A percentile compares a stretch with the other conserved stretches of the same genome.
These are phyloP conservation scores for Leptinotarsa haldemani DNA, from an alignment of 2,888 invertebrate species.

Conservation along the genomic window DNA sequence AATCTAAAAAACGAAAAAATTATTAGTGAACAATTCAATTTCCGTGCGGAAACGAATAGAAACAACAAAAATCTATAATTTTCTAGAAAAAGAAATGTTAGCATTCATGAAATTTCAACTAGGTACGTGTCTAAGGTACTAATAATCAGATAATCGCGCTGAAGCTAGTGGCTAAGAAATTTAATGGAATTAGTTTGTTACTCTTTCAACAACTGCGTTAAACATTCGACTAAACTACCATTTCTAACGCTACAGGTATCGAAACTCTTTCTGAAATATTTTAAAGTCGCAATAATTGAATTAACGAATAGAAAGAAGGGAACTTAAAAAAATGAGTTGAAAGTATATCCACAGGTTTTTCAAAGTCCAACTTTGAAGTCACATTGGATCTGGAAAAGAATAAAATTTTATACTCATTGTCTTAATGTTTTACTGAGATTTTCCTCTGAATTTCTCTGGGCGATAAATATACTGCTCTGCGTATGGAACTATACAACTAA, in stretches of 20 bases:
- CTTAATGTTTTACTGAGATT: not conserved
- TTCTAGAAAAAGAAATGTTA: slow-evolving; percentile 49
- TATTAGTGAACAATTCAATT: slow-evolving; percentile 54
- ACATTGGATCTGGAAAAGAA: not conserved
- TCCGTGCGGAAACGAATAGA: slow-evolving; percentile 36
- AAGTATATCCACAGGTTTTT: not conserved
- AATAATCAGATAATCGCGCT: slow-evolving; percentile 44
- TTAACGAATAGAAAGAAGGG: not conserved
- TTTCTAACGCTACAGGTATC: slow-evolving; percentile 43
- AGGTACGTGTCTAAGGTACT: slow-evolving; percentile 62
- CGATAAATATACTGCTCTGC: slow-evolving; percentile 24
- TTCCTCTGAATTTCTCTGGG: slow-evolving; percentile 21
- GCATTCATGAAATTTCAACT: slow-evolving; percentile 67
- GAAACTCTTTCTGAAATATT: not conserved
- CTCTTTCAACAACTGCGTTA: slow-evolving; percentile 52
- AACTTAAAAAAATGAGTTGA: not conserved
- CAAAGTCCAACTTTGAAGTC: not conserved
- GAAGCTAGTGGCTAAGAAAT: slow-evolving; percentile 46
- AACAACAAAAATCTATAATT: slow-evolving; percentile 30
- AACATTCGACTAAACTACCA: slow-evolving; percentile 58
- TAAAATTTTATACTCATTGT: not conserved
- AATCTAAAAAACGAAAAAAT: slow-evolving; percentile 81
- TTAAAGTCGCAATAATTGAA: not conserved
- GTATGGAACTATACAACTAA: slow-evolving; percentile 40
- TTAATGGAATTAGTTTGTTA: slow-evolving; percentile 37